Evolutionary conservation across 2,888 invertebrate species (phyloP), one percentile per base, ranked within the genome.

Genomic region (Caenorhabditis sinica): DNA sequence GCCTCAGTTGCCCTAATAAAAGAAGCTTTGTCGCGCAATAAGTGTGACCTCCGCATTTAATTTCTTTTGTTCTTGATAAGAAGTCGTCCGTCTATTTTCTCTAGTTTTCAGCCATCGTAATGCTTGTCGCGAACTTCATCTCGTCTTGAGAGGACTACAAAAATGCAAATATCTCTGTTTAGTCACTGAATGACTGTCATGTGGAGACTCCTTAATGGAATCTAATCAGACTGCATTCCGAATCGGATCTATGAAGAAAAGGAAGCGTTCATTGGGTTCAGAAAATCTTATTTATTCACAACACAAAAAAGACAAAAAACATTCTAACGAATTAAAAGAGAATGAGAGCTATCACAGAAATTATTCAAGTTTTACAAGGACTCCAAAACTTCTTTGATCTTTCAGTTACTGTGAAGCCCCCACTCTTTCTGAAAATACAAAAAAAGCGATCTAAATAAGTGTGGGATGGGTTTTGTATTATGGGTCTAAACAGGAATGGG

Each of bases 31-130:
- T 79, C 65, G 79, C 79, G 79, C 79, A 61, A 79, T 79, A 79
- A 79, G 79, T 79, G 79, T 79, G 79, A 79, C 79, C 79, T 79
- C 79, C 79, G 79, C 79, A n/a, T 79, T 79, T 79, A 79, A 79
- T 79, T 79, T 79, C 79, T 72, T 72, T 79, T 79, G 79, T 79
- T 79, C 79, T 79, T 65, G n/a, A 43, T 36, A 69, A 49, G 49
- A 49, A 49, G 49, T 69, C 77, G 71, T 65, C 79, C 71, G 71
- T 79, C 61, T 58, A 17, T 45, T n/a, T 53, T 49, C 77, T 79
- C 56, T 79, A 61, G 79, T 79, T 79, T 71, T 79, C 79, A 56
- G 69, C 56, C 56, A 71, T 79, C 79, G 72, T 72, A 79, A 79
- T 79, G 79, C 72, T 79, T 71, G 61, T 49, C 23, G 68, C 71